These are phyloP conservation scores for Nymphicus hollandicus DNA, from an alignment of 2,113 vertebrate species.

Conservation along the genomic window DNA sequence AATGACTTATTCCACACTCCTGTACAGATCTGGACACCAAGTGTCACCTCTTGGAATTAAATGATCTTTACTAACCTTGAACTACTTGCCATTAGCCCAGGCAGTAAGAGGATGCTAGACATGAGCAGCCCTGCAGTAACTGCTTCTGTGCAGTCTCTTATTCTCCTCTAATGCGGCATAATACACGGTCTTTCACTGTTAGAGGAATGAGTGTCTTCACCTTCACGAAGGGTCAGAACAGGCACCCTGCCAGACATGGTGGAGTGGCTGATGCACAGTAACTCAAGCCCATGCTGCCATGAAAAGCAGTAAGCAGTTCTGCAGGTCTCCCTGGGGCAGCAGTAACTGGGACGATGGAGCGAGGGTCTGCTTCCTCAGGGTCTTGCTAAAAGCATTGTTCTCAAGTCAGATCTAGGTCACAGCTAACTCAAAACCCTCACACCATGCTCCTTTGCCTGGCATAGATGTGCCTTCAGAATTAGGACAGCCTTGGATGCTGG, in stretches of 20 bases:
- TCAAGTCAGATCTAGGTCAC: conserved; percentile 24
- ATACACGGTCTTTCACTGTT: neutral
- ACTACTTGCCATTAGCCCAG: neutral
- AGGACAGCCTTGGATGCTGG: neutral
- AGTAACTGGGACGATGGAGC: neutral
- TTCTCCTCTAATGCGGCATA: neutral
- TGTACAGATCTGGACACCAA: neutral
- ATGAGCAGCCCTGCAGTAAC: neutral
- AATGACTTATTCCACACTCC: neutral
- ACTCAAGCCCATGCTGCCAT: neutral
- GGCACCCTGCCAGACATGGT: neutral
- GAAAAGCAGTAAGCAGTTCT: neutral
- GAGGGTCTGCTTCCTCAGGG: neutral
- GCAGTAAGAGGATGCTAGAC: neutral
- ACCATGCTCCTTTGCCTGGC: neutral
- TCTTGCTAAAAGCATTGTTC: neutral
- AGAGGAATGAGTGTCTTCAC: neutral
- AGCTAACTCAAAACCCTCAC: conserved; percentile 13
- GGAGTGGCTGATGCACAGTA: neutral
- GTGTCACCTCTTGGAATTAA: neutral
- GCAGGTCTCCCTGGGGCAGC: neutral
- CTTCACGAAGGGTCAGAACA: neutral
- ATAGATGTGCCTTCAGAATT: neutral
- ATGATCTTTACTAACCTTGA: neutral
- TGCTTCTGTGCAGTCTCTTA: neutral